A percentile compares a stretch with the other conserved stretches of the same genome.
Conservation (phyloP, 2,888 invertebrate genomes). For the Drosophila tanythrix region DNA sequence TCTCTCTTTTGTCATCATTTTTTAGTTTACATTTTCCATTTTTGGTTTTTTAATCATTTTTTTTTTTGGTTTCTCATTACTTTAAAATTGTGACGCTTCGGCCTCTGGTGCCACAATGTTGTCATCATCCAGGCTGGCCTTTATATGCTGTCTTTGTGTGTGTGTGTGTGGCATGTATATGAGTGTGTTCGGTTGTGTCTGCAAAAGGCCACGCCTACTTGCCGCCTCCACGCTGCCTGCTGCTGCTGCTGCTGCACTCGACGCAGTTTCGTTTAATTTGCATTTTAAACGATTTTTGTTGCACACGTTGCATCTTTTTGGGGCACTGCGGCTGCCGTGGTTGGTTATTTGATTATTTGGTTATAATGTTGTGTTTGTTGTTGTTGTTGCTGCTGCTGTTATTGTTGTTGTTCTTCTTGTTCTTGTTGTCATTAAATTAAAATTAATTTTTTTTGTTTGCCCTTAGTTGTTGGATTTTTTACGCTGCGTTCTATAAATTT, state of each 20-base stretch:
- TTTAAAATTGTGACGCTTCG: constrained; percentile 62
- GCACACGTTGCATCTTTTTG: constrained; percentile 76
- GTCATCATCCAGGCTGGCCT: constrained; percentile 58
- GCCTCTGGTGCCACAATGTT: constrained; percentile 47
- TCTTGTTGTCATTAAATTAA: constrained; percentile 70
- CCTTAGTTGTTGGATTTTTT: constrained; percentile 36
- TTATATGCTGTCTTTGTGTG: constrained; percentile 43
- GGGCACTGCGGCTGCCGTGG: constrained; percentile 40
- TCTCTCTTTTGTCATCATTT: constrained; percentile 28
- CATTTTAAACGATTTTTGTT: constrained; percentile 80
- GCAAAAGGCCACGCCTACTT: constrained; percentile 55
- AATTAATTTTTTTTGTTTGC: constrained; percentile 67
- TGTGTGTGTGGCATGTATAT: constrained; percentile 7
- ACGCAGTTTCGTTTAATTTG: constrained; percentile 73
- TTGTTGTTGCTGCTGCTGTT: constrained; percentile 35
- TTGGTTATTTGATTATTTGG: constrained; percentile 59
- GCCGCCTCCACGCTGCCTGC: constrained; percentile 22
- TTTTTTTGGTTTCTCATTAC: constrained; percentile 65
- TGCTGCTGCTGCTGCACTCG: constrained; percentile 57
- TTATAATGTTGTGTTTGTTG: constrained; percentile 54
- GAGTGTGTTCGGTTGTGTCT: constrained; percentile 18
- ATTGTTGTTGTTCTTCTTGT: constrained; percentile 40
- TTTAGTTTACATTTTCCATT: constrained; percentile 21
- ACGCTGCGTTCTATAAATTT: constrained; percentile 46
- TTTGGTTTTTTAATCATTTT: constrained; percentile 16